phyloP scores from a whole-genome alignment of 2,888 invertebrate genomes.

The Azorinus chamasolen region DNA sequence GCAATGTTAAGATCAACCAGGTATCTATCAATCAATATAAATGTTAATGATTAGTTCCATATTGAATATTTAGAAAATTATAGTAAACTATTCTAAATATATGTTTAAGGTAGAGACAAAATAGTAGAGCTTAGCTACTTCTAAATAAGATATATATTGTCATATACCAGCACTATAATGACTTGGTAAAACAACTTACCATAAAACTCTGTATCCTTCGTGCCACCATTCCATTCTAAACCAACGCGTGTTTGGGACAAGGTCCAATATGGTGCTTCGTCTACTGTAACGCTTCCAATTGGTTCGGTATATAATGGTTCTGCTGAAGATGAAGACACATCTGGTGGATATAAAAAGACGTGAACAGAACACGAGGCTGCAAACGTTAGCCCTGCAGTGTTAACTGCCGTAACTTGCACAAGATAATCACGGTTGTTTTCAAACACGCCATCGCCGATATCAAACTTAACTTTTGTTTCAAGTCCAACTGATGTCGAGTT shows the following conservation, averaged over 20 bases:
- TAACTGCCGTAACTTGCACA: constrained; percentile 59
- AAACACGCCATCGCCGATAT: constrained; percentile 38
- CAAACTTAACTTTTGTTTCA: constrained; percentile 30
- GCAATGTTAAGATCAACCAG: too few relatives aligned
- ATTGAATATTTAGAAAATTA: too few relatives aligned
- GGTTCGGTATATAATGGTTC: constrained; percentile 26
- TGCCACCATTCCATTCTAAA: constrained; percentile 49
- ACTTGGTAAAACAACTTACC: too few relatives aligned
- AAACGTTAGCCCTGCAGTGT: constrained; percentile 50
- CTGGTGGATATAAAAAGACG: constrained; percentile 43
- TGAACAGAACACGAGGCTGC: constrained; percentile 33
- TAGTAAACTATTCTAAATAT: too few relatives aligned
- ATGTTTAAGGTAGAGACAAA: too few relatives aligned
- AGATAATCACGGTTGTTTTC: constrained; percentile 59
- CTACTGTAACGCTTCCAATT: not conserved
- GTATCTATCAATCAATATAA: too few relatives aligned
- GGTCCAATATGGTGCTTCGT: constrained; percentile 22
- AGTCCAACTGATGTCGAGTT: constrained; percentile 47
- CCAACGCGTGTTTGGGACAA: constrained; percentile 43
- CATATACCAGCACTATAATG: too few relatives aligned
- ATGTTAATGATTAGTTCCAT: too few relatives aligned
- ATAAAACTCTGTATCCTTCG: constrained; percentile 47
- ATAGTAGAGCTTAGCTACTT: too few relatives aligned
- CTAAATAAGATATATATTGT: too few relatives aligned
- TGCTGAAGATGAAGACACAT: constrained; percentile 19